Evolutionary conservation across 1,140 invertebrate species (phyloP).

Genomic region (Drosophila pseudoananassae): DNA sequence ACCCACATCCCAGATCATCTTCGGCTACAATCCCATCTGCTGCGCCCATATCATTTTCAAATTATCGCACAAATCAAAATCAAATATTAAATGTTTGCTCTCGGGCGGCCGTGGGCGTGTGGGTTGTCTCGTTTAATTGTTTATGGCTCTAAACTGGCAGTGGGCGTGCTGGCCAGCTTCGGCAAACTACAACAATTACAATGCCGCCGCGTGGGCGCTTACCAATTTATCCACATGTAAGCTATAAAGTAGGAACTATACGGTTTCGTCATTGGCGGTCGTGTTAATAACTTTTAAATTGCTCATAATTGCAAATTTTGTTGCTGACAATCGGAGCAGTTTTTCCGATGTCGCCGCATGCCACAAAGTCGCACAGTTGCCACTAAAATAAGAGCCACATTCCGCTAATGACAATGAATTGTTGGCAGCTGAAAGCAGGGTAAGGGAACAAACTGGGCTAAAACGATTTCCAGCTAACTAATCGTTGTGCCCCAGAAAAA

Average conservation of each 20-base stretch:
- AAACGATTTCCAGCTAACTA: constrained; percentile 53
- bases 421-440: neutral
- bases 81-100: constrained; percentile 34
- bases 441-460: constrained; percentile 34
- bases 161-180: constrained; percentile 45
- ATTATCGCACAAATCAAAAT: constrained; percentile 63
- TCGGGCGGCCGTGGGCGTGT: constrained; percentile 35
- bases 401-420: constrained; percentile 49
- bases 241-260: constrained; percentile 17
- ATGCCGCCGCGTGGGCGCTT: constrained; percentile 23
- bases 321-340: constrained; percentile 17
- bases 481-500: constrained; percentile 56
- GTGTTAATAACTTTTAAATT: constrained; percentile 77
- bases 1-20: constrained; percentile 19
- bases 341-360: constrained; percentile 32
- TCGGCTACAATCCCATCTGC: too few species aligned
- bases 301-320: constrained; percentile 70
- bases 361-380: constrained; percentile 13
- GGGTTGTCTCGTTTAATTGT: constrained; percentile 64
- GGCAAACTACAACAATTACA: constrained; percentile 4
- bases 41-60: constrained; percentile 63
- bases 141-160: constrained; percentile 52
- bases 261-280: constrained; percentile 50
- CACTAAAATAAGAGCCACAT: constrained; percentile 25
- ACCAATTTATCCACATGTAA: constrained; percentile 23